Percentiles rank a stretch among this genome's conserved stretches.
phyloP scores from a whole-genome alignment of 1,140 invertebrate genomes.

The Whitmania pigra region DNA sequence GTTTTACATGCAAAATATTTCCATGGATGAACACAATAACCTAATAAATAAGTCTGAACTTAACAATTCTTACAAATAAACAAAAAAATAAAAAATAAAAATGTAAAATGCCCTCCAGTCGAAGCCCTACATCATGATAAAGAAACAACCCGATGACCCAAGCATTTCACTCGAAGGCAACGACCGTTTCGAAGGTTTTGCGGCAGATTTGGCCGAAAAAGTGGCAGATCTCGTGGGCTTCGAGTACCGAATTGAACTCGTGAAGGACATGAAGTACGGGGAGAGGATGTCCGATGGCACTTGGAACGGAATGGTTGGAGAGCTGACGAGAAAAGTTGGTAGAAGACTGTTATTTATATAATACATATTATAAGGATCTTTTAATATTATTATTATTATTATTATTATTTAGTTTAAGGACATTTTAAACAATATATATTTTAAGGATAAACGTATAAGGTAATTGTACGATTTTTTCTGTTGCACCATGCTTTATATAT shows the following conservation, averaged over 20 bases:
- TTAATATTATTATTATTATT: too few species aligned
- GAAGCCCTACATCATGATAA: constrained; percentile 13
- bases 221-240: constrained; percentile 15
- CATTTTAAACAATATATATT: not conserved
- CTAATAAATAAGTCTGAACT: too few species aligned
- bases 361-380: too few species aligned
- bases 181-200: constrained; percentile 38
- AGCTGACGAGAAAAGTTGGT: constrained; percentile 48
- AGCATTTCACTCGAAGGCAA: constrained; percentile 29
- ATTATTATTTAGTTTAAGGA: too few species aligned
- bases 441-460: too few species aligned
- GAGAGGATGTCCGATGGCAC: constrained; percentile 61
- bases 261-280: constrained; percentile 49
- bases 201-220: constrained; percentile 35
- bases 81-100: too few species aligned
- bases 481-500: too few species aligned
- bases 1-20: too few species aligned
- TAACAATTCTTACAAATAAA: too few species aligned
- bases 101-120: not conserved
- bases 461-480: too few species aligned
- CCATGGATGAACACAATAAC: too few species aligned
- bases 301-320: constrained; percentile 84
- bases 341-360: too few species aligned
- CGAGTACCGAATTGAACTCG: constrained; percentile 14
- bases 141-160: constrained; percentile 21